phyloP scores from a whole-genome alignment of 2,113 vertebrate genomes.

The Vulpes ferrilata region DNA sequence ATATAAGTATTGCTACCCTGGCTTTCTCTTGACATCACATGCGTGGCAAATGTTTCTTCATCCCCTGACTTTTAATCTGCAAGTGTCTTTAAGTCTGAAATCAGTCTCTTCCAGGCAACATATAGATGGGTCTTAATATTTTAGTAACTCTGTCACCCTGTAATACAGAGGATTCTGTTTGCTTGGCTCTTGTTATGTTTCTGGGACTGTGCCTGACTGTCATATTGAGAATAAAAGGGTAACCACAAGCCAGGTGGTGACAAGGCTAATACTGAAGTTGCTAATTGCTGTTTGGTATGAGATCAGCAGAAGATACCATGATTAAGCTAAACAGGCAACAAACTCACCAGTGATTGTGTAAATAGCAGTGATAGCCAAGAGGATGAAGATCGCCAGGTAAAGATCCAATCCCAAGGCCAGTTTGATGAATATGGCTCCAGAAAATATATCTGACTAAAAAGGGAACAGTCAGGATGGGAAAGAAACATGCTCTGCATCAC shows the following conservation, averaged over 20 bases:
- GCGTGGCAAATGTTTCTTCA: neutral
- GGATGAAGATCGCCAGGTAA: slow-evolving; percentile 93
- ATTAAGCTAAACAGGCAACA: neutral
- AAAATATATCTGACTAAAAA: slow-evolving; percentile 94
- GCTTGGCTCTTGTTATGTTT: neutral
- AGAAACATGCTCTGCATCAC: neutral
- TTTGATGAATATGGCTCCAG: slow-evolving; percentile 96
- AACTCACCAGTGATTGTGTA: slow-evolving; percentile 95
- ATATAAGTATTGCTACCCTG: neutral
- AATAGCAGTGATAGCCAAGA: slow-evolving; percentile 93
- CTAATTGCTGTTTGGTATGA: neutral
- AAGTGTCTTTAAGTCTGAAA: too few relatives aligned
- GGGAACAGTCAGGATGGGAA: neutral
- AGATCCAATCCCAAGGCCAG: slow-evolving; percentile 93
- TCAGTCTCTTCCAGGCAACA: neutral
- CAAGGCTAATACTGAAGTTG: neutral
- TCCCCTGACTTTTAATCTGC: neutral
- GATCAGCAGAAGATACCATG: neutral
- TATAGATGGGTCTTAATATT: neutral
- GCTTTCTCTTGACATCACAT: neutral
- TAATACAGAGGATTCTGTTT: neutral
- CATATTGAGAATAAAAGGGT: neutral
- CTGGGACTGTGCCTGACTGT: neutral
- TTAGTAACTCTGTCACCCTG: neutral
- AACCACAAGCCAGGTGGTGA: fast-evolving